Percentiles rank a stretch among this genome's conserved stretches.
Evolutionary conservation across 2,888 invertebrate genomes (phyloP).

Genomic region (Syritta pipiens): DNA sequence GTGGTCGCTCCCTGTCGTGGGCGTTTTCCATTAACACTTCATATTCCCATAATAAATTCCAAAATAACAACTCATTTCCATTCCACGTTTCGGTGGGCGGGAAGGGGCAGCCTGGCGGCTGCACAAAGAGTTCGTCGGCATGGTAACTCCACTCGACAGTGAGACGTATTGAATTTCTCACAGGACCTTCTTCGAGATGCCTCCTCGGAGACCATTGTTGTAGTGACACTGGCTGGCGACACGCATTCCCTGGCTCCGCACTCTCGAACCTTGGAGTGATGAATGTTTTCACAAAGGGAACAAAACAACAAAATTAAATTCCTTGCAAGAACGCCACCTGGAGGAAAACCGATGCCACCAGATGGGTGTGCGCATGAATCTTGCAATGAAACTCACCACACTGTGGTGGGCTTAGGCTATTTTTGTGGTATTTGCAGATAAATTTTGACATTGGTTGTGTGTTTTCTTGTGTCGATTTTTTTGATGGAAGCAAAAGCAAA

Average conservation of each 20-base stretch:
- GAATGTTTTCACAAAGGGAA: neutral
- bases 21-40: constrained; percentile 68
- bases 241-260: neutral
- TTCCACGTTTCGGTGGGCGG: constrained; percentile 33
- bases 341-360: neutral
- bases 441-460: constrained; percentile 45
- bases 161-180: constrained; percentile 24
- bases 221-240: neutral
- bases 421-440: constrained; percentile 41
- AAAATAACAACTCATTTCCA: constrained; percentile 67
- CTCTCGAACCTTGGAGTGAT: constrained; percentile 27
- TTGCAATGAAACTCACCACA: constrained; percentile 28
- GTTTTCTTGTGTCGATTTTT: constrained; percentile 18
- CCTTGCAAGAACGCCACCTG: constrained; percentile 30
- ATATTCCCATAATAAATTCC: constrained; percentile 63
- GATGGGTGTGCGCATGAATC: constrained; percentile 29
- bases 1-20: constrained; percentile 35
- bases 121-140: neutral
- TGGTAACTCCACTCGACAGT: neutral
- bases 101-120: constrained; percentile 2
- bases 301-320: neutral
- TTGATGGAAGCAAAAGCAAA: neutral
- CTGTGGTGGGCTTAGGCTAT: constrained; percentile 1
- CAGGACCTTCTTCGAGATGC: neutral
- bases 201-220: constrained; percentile 8